Evolutionary conservation across 1,140 invertebrate genomes (phyloP).

Genomic region (Belonocnema kinseyi): DNA sequence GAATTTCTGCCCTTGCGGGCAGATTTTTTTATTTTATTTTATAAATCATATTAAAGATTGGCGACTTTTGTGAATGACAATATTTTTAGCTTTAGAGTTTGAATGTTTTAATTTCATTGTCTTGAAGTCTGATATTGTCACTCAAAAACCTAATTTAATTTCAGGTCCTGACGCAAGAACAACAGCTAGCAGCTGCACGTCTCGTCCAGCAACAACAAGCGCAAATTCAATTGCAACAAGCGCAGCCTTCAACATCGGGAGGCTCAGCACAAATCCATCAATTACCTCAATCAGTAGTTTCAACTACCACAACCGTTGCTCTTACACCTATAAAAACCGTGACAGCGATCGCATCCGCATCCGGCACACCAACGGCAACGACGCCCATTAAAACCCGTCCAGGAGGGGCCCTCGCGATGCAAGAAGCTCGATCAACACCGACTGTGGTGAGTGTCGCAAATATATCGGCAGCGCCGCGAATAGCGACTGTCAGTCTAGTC

Average conservation of each 20-base stretch:
- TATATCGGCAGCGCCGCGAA: constrained; percentile 65
- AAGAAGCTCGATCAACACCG: constrained; percentile 62
- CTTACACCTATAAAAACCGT: constrained; percentile 59
- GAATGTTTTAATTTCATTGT: no score
- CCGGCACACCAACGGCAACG: constrained; percentile 53
- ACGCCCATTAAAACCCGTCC: constrained; percentile 65
- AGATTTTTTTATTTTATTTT: no score
- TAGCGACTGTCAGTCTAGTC: constrained; percentile 65
- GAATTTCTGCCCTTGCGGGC: no score
- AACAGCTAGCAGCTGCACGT: constrained; percentile 66
- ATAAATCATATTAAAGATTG: no score
- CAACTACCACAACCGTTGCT: constrained; percentile 53
- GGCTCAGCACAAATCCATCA: constrained; percentile 62
- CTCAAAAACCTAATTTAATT: constrained; percentile 1
- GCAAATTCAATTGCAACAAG: constrained; percentile 51
- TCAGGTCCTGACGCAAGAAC: constrained; percentile 57
- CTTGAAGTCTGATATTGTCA: constrained; percentile 19
- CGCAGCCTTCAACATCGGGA: constrained; percentile 46
- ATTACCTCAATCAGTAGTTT: constrained; percentile 55
- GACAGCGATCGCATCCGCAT: constrained; percentile 54
- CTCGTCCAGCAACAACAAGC: constrained; percentile 53
- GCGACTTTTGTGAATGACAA: no score
- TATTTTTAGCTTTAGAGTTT: no score
- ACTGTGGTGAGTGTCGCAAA: constrained; percentile 67
- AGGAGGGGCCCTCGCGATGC: constrained; percentile 60